Percentiles rank a stretch among this genome's conserved stretches.
Evolutionary conservation across 1,140 invertebrate genomes (phyloP).

Genomic region (Zaprionus tsacasi): DNA sequence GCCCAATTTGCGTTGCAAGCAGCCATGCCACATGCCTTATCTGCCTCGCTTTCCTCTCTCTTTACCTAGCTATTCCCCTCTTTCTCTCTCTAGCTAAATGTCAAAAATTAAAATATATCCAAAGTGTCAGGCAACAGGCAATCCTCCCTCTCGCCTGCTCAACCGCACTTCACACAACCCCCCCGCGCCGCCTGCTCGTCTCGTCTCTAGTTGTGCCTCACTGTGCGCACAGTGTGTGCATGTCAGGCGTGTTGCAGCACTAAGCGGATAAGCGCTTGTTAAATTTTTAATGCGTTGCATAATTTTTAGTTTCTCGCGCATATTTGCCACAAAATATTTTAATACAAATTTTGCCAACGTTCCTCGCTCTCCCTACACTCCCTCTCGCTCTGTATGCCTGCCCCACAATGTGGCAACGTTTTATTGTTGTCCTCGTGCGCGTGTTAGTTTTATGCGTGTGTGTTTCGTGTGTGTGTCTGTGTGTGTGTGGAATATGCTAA

Average conservation of each 20-base stretch:
- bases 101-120: slow-evolving; percentile 80
- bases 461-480: not conserved
- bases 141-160: not conserved
- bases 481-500: slow-evolving; percentile 36
- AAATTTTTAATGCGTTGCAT: slow-evolving; percentile 82
- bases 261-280: slow-evolving; percentile 81
- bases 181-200: not conserved
- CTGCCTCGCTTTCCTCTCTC: not conserved
- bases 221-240: slow-evolving; percentile 4
- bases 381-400: not conserved
- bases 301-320: slow-evolving; percentile 73
- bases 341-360: slow-evolving; percentile 50
- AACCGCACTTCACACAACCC: slow-evolving; percentile 5
- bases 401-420: not conserved
- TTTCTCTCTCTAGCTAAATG: slow-evolving; percentile 44
- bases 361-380: not conserved
- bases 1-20: slow-evolving; percentile 68
- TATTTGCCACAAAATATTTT: slow-evolving; percentile 74
- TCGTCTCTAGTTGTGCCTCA: not conserved
- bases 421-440: slow-evolving; percentile 17
- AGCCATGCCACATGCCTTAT: slow-evolving; percentile 8
- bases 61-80: not conserved
- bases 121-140: slow-evolving; percentile 62
- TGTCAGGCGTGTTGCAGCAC: slow-evolving; percentile 68
- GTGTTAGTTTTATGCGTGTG: not conserved